These are phyloP conservation scores for Zaprionus lachaisei DNA, from an alignment of 1,140 invertebrate species.

Conservation along the genomic window DNA sequence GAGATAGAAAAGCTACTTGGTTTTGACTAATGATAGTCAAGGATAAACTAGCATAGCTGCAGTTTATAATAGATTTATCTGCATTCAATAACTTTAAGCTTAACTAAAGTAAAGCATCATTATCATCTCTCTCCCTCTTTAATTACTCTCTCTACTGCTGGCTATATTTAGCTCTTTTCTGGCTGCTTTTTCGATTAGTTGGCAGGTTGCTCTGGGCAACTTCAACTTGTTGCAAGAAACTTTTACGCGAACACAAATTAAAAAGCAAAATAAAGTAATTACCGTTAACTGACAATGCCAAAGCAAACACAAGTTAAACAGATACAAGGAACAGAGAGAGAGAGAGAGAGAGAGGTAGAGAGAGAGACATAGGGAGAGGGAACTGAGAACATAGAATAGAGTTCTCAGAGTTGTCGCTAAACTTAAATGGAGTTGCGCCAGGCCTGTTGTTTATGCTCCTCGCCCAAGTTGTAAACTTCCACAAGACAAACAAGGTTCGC, in stretches of 20 bases:
- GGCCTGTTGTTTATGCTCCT: constrained; percentile 16
- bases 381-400: background rate
- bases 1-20: background rate
- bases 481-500: constrained; percentile 49
- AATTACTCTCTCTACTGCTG: background rate
- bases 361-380: background rate
- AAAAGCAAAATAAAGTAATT: constrained; percentile 69
- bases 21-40: background rate
- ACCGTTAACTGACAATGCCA: constrained; percentile 62
- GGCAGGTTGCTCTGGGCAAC: constrained; percentile 28
- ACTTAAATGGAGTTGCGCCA: constrained; percentile 2
- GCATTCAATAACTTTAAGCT: constrained; percentile 5
- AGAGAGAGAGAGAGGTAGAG: background rate
- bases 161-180: background rate
- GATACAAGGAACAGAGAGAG: constrained; percentile 25
- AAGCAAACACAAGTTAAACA: constrained; percentile 53
- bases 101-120: background rate
- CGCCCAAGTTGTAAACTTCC: background rate
- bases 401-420: background rate
- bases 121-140: background rate
- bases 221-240: constrained; percentile 65
- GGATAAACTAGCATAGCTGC: background rate
- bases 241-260: constrained; percentile 68
- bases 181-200: constrained; percentile 30
- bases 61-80: background rate